Evolutionary conservation across 2,888 invertebrate species (phyloP), one percentile per base, ranked within the genome.

Genomic region (Chalcis sispes): DNA sequence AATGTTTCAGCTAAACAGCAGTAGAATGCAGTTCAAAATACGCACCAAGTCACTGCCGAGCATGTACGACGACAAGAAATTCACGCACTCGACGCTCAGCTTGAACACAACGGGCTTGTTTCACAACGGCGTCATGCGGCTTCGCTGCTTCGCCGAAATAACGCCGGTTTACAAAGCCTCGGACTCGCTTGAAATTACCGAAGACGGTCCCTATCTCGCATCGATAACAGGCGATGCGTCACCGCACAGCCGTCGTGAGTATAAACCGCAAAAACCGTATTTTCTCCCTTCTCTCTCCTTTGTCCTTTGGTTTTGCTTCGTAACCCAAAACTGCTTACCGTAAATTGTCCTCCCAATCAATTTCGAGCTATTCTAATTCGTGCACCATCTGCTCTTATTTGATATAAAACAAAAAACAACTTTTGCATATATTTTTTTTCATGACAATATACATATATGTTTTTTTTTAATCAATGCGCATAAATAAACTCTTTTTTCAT

Each of bases 211-310:
- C 1, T 84, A 85, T 42, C 81, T 87, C 61, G 87, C 88, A 36
- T 85, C 87, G 20, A 88, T 88, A 72, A 88, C 86, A 20, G 87
- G 88, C 10, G 87, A 87, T 74, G 87, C 88, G 8, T 85, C 85
- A 4, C 85, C 88, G 0, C 87, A 86, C 56, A 85, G 84, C 71
- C 83, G 83, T 40, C 83, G 88, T 88, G 76, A 87, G 88, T 86
- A 67, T 40, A 56, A 15, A 42, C 42, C 42, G 15, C 42, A 42
- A 42, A 42, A 42, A 42, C 5, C 42, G 42, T 42, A 2, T 15
- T 8, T 2, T 2, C 15, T 13, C 42, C 15, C 42, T 4, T 15
- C 42, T 15, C 15, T 8, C 42, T 15, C 15, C 42, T 4, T 15
- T 42, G 42, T 2, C 42, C 42, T 13, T 15, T 42, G 3, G 20